phyloP scores from a whole-genome alignment of 2,888 invertebrate species.

The Ommatoiulus sabulosus region DNA sequence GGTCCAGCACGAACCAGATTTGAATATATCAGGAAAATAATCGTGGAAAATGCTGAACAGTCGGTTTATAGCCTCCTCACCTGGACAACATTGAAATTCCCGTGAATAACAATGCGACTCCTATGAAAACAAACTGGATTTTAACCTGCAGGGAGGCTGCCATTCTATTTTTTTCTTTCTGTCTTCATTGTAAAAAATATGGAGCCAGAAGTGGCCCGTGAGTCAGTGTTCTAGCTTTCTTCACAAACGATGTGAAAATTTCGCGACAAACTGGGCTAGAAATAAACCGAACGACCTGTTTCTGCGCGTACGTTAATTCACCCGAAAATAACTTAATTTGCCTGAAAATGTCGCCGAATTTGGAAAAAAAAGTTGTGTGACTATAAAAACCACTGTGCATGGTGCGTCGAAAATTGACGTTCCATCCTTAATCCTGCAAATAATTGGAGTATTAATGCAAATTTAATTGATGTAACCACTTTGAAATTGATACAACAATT shows the following conservation, averaged over 20 bases:
- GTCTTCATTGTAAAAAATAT: neutral
- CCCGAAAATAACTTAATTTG: neutral
- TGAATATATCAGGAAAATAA: neutral
- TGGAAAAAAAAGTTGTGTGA: too few relatives aligned
- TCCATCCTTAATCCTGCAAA: too few relatives aligned
- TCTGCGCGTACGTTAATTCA: neutral
- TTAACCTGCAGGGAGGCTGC: neutral
- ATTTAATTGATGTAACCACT: too few relatives aligned
- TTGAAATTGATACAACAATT: too few relatives aligned
- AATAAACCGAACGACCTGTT: neutral
- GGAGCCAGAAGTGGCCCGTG: neutral
- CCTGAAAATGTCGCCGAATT: neutral
- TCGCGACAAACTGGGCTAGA: neutral
- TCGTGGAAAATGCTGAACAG: neutral
- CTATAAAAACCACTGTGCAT: too few relatives aligned
- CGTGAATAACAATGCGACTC: neutral
- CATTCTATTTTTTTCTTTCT: neutral
- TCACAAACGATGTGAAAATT: neutral
- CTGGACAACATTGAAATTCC: neutral
- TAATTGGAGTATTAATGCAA: too few relatives aligned
- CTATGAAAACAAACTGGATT: neutral
- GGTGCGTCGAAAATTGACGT: too few relatives aligned
- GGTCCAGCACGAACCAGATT: neutral
- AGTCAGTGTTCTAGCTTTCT: neutral
- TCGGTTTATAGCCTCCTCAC: neutral